These are phyloP conservation scores for Heteropelma amictum DNA, from an alignment of 2,888 invertebrate species.

Conservation along the genomic window DNA sequence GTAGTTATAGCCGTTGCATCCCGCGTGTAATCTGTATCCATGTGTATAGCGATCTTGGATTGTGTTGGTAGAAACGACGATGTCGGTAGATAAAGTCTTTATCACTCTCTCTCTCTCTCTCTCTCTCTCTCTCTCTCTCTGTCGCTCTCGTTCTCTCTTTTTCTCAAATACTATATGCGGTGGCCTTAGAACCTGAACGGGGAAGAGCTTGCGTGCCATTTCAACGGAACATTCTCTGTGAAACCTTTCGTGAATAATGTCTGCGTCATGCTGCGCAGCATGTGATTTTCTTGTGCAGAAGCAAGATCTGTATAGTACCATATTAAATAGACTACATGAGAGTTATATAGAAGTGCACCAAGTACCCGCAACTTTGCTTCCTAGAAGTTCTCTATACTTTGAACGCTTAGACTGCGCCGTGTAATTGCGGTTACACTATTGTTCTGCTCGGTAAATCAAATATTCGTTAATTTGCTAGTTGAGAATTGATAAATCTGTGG, in stretches of 20 bases:
- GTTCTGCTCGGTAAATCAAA: constrained; percentile 4
- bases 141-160: background rate
- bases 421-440: constrained; percentile 46
- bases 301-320: constrained; percentile 11
- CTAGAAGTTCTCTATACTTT: constrained; percentile 43
- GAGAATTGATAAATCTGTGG: constrained; percentile 3
- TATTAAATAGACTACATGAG: background rate
- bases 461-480: constrained; percentile 17
- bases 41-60: constrained; percentile 32
- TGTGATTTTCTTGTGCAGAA: constrained; percentile 52
- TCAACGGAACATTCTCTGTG: constrained; percentile 47
- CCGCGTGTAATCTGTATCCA: constrained; percentile 19
- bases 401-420: constrained; percentile 23
- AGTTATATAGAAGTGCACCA: constrained; percentile 31
- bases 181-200: constrained; percentile 31
- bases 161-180: constrained; percentile 12
- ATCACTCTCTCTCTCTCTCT: background rate
- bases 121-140: background rate
- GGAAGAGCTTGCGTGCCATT: constrained; percentile 41
- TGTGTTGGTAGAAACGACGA: constrained; percentile 15
- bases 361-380: constrained; percentile 41
- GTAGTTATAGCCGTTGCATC: constrained; percentile 44
- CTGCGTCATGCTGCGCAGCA: constrained; percentile 57
- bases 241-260: constrained; percentile 55
- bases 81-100: constrained; percentile 20